Conservation (phyloP, 2,888 invertebrate genomes). For the Cheilosia vulpina region DNA sequence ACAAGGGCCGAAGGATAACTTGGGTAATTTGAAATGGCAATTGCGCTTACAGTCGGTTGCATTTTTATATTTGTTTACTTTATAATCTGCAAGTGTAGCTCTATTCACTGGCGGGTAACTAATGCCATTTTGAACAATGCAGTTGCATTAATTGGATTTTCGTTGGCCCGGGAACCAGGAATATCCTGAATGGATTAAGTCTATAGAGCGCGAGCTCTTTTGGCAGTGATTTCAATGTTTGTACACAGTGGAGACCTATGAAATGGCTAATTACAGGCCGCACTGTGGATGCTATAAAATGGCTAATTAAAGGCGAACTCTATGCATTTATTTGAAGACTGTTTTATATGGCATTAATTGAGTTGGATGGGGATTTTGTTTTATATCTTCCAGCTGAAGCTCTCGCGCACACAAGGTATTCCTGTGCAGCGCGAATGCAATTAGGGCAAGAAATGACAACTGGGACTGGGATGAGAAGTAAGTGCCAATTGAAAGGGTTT, state of each 20-base stretch:
- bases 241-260: constrained; percentile 25
- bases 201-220: constrained; percentile 3
- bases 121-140: constrained; percentile 59
- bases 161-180: constrained; percentile 5
- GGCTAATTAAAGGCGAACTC: constrained; percentile 60
- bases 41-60: constrained; percentile 61
- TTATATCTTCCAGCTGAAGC: neutral
- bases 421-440: neutral
- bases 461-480: neutral
- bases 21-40: constrained; percentile 61
- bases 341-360: constrained; percentile 32
- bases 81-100: constrained; percentile 53
- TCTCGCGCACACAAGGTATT: neutral
- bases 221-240: constrained; percentile 33
- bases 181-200: constrained; percentile 42
- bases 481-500: neutral
- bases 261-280: constrained; percentile 56
- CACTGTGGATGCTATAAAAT: constrained; percentile 37
- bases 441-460: neutral
- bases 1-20: constrained; percentile 54
- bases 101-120: constrained; percentile 57
- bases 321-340: constrained; percentile 17
- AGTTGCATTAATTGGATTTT: constrained; percentile 67
- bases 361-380: neutral
- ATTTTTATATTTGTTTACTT: constrained; percentile 62